Evolutionary conservation across 2,113 vertebrate genomes (phyloP), one percentile per base, ranked within the genome.

Genomic region (Sinocyclocheilus anophthalmus): DNA sequence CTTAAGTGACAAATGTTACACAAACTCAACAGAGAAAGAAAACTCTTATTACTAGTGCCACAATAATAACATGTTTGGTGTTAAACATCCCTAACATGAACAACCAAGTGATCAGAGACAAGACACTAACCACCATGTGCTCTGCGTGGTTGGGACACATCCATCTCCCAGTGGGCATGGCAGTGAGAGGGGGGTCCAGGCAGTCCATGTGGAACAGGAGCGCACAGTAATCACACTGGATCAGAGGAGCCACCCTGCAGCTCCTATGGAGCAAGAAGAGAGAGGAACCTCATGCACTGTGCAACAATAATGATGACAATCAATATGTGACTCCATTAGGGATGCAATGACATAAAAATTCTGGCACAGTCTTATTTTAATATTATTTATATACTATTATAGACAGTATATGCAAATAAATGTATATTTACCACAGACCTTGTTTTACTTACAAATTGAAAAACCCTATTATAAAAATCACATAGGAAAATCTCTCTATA

Each of bases 141-240:
- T 99, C 98, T 10, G 97, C 97, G 85, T 99, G 98, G 92, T 99
- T 99, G 26, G 98, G 98, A 91, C 98, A 99, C 98, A 99, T 98
- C 98, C 98, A 99, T 93, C 97, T 96, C 86, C 98, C 98, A 87
- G 97, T 94, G 87, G 98, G 98, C 96, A 99, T 96, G 90, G 98
- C 97, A 91, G 98, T 99, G 89, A 99, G 97, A 0, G 98, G 98
- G 10, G 98, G 98, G 90, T 99, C 96, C 89, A 99, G 94, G 92
- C 98, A 99, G 95, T 99, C 98, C 97, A 99, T 99, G 93, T 99
- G 98, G 93, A 99, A 99, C 84, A 99, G 94, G 20, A 99, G 97
- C 1, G 97, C 96, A 91, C 98, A 99, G 92, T 99, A 99, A 92
- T 99, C 98, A 88, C 98, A 99, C 93, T 99, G 97, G 93, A 99